Base-by-base conservation (phyloP, 2,113 vertebrate species). In the Aix galericulata region DNA sequence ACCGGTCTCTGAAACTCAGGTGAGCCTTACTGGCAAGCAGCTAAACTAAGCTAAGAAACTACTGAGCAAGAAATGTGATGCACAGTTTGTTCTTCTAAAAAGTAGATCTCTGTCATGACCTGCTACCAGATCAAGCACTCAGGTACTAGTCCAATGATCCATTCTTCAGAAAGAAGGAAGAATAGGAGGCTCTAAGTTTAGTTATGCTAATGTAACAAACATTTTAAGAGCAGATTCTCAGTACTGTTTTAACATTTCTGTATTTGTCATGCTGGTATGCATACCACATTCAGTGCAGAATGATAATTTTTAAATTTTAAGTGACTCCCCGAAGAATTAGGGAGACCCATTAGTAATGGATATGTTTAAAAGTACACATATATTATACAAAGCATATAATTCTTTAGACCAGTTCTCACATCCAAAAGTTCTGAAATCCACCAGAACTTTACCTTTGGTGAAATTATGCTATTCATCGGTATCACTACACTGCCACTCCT, bases 341-440 rank as follows among this genome's bases (percentile, higher is more conserved):
- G 26, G n/a, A 86, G 11, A n/a, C 17, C 6, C 44, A 40, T n/a
- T 40, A 88, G 22, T 11, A 69, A 75, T 10, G 16, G 14, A 32
- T 42, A 23, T 25, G 8, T 48, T 80, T 74, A 67, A 85, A 82
- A 82, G 67, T 29, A 76, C 0, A 50, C 5, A 20, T n/a, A 3
- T 17, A 6, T 0, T 27, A 56, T 34, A 52, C 40, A 48, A 77
- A 27, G 44, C n/a, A 29, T 0, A 0, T 12, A 29, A n/a, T 72
- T 73, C 10, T 21, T 59, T 56, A 86, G 42, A 59, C 18, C 18
- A 72, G 22, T 21, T 74, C 52, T 36, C 56, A 40, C 13, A 60
- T 62, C 38, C 31, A 53, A 66, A 42, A 68, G 9, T 22, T 72
- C 60, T 36, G 21, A 89, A 88, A 67, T 25, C 22, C 53, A 76